Evolutionary conservation across 1,140 invertebrate genomes (phyloP).

Genomic region (Heliothis virescens): DNA sequence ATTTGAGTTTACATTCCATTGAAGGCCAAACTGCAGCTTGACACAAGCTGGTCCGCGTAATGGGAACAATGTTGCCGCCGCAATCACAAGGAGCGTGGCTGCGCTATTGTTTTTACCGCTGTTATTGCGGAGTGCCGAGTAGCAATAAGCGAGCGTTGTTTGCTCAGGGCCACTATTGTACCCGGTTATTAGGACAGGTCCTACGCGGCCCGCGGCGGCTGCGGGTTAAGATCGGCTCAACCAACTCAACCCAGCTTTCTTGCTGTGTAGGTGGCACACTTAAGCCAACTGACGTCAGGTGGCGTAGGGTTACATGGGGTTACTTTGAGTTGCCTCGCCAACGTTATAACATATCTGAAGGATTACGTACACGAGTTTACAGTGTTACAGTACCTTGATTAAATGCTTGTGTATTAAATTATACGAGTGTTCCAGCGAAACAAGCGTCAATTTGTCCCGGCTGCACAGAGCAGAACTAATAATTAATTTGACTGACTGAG

Average conservation of each 20-base stretch:
- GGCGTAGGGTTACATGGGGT: conserved; percentile 20
- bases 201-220: conserved; percentile 59
- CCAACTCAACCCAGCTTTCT: conserved; percentile 56
- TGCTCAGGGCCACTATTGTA: conserved; percentile 75
- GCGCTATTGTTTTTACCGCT: conserved; percentile 75
- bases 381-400: conserved; percentile 41
- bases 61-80: conserved; percentile 68
- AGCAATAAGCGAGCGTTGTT: conserved; percentile 78
- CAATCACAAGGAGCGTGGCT: conserved; percentile 68
- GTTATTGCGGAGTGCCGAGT: conserved; percentile 73
- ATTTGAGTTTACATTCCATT: conserved; percentile 45
- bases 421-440: conserved; percentile 44
- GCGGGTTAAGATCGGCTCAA: conserved; percentile 65
- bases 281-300: conserved; percentile 48
- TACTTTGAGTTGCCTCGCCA: conserved; percentile 26
- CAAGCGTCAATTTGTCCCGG: conserved; percentile 46
- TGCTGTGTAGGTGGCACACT: conserved; percentile 56
- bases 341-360: conserved; percentile 38
- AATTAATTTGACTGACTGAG: conserved; percentile 50
- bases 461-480: conserved; percentile 47
- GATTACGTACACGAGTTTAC: conserved; percentile 35
- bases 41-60: conserved; percentile 58
- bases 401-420: conserved; percentile 44
- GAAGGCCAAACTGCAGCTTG: conserved; percentile 55
- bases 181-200: conserved; percentile 76